These are phyloP conservation scores for Antennarius maculatus DNA, from an alignment of 2,797 vertebrate species.

Conservation along the genomic window DNA sequence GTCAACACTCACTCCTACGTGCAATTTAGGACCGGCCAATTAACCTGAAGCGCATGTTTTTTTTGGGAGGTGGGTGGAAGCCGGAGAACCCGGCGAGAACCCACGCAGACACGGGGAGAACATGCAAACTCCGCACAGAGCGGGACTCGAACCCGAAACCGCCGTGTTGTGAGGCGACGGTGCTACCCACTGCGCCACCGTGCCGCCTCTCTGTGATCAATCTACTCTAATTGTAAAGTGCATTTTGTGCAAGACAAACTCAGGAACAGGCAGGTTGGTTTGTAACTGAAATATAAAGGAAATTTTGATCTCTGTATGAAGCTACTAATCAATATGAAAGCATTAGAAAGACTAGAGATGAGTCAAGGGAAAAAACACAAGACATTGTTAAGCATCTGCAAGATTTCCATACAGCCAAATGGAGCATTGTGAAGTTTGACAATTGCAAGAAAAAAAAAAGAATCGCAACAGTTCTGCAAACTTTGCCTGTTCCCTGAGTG, in stretches of 20 bases:
- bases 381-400: conserved; percentile 19
- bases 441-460: conserved; percentile 42
- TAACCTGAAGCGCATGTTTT: no score
- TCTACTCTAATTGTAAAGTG: conserved; percentile 23
- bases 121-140: no score
- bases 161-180: no score
- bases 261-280: conserved; percentile 7
- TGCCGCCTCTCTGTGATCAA: conserved; percentile 9
- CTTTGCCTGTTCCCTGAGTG: conserved; percentile 60
- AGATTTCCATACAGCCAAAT: conserved; percentile 42
- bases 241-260: conserved; percentile 9
- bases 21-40: no score
- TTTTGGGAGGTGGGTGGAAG: no score
- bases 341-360: conserved; percentile 39
- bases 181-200: no score
- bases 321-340: conserved; percentile 46
- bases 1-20: conserved; percentile 5
- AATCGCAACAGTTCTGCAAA: conserved; percentile 53
- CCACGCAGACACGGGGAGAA: no score
- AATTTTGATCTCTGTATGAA: conserved; percentile 31
- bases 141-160: no score
- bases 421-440: conserved; percentile 62
- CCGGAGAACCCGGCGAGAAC: no score
- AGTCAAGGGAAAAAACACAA: conserved; percentile 23
- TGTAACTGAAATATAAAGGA: conserved; percentile 37